These are phyloP conservation scores for Stegostoma tigrinum DNA, from an alignment of 2,113 vertebrate species.

Conservation along the genomic window DNA sequence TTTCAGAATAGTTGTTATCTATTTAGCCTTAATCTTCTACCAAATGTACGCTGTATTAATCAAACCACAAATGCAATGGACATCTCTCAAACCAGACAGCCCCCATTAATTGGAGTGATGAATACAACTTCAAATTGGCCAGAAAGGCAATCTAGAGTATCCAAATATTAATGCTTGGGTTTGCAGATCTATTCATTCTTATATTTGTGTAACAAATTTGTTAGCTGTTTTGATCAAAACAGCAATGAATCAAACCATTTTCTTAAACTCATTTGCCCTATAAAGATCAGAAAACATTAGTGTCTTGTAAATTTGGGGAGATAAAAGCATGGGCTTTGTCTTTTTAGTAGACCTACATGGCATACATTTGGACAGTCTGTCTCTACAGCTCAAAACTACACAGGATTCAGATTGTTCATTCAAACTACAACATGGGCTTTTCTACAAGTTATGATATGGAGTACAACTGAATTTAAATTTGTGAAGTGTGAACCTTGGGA, in stretches of 20 bases:
- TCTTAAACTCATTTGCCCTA: not conserved
- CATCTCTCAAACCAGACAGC: not conserved
- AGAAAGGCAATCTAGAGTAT: not conserved
- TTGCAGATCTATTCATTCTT: not conserved
- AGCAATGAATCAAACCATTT: not conserved
- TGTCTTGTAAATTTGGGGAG: not conserved
- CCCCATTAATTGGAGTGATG: not conserved
- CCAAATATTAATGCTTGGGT: not conserved
- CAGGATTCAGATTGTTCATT: not conserved
- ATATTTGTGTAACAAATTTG: not conserved
- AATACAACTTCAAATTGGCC: not conserved
- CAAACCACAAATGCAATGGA: not conserved
- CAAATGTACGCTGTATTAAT: not conserved
- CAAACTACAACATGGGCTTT: not conserved
- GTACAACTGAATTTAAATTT: not conserved
- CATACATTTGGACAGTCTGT: not conserved
- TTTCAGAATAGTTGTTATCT: not conserved
- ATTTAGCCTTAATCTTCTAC: not conserved
- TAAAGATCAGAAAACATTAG: not conserved
- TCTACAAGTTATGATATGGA: not conserved
- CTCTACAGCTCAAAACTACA: not conserved
- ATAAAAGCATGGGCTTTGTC: not conserved
- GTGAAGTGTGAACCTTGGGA: not conserved
- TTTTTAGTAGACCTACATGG: not conserved
- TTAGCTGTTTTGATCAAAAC: not conserved